These are phyloP conservation scores for Drosophila setifemur DNA, from an alignment of 1,140 invertebrate genomes.

Conservation along the genomic window DNA sequence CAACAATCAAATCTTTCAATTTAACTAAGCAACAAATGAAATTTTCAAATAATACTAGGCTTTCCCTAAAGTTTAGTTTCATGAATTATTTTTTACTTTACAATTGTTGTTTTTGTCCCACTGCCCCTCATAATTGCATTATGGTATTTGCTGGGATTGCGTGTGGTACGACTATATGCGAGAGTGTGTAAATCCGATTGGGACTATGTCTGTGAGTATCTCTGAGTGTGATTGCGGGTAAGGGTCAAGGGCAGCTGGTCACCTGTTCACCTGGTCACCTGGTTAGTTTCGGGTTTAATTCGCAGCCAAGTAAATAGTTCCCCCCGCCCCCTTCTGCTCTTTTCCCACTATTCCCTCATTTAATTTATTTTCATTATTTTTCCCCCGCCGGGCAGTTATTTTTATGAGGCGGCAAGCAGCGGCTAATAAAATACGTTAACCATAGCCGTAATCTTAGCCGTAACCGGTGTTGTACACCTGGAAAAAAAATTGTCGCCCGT, in stretches of 20 bases:
- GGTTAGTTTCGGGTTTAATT: constrained; percentile 26
- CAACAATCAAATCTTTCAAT: too few species aligned
- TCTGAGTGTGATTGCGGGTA: constrained; percentile 35
- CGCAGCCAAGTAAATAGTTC: neutral
- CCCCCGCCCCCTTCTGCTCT: neutral
- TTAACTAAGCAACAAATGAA: too few species aligned
- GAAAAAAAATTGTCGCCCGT: neutral
- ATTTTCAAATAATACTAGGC: neutral
- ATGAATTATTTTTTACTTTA: neutral
- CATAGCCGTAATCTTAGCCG: neutral
- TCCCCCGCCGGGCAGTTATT: constrained; percentile 1
- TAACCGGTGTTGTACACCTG: constrained; percentile 8
- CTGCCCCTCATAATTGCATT: constrained; percentile 30
- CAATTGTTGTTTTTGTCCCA: neutral
- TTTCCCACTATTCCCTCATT: too few species aligned
- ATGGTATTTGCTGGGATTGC: constrained; percentile 36
- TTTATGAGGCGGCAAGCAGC: constrained; percentile 12
- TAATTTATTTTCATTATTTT: neutral
- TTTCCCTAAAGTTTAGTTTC: neutral
- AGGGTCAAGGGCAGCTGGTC: constrained; percentile 68
- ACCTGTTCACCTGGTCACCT: constrained; percentile 27
- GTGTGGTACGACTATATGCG: constrained; percentile 33
- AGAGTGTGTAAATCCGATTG: constrained; percentile 5
- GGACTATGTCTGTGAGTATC: constrained; percentile 10
- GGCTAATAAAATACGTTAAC: constrained; percentile 14